phyloP scores from a whole-genome alignment of 2,113 vertebrate species.

The Takifugu bimaculatus region DNA sequence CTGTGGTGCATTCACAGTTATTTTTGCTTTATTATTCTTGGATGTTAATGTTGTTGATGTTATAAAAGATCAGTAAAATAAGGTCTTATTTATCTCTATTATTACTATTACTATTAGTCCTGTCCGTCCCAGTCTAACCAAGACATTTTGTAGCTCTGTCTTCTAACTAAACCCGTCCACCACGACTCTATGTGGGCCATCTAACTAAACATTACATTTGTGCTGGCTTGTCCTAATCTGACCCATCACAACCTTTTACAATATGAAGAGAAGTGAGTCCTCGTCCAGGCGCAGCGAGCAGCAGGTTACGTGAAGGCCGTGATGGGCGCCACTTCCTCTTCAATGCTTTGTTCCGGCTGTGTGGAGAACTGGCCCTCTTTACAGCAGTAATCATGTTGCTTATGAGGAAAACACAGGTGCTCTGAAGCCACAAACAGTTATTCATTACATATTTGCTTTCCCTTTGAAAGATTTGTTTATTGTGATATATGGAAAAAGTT shows the following conservation, averaged over 20 bases:
- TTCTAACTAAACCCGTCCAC: neutral
- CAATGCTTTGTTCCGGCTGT: neutral
- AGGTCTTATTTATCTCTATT: too few species aligned
- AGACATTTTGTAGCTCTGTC: neutral
- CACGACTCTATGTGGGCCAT: neutral
- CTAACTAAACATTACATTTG: neutral
- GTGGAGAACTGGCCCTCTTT: neutral
- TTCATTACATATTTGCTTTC: neutral
- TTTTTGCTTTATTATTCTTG: too few species aligned
- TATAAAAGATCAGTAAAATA: too few species aligned
- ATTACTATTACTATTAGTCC: too few species aligned
- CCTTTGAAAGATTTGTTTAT: neutral
- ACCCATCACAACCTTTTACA: too few species aligned
- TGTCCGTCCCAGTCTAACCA: slow-evolving; percentile 4
- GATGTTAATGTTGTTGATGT: too few species aligned
- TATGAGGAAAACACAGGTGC: neutral
- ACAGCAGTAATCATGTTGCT: neutral
- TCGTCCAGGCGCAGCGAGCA: too few species aligned
- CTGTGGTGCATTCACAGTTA: too few species aligned
- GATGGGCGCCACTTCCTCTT: slow-evolving; percentile 2
- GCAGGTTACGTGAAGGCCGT: too few species aligned
- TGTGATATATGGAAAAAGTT: neutral
- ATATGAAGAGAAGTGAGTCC: too few species aligned
- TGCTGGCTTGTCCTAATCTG: slow-evolving; percentile 3
- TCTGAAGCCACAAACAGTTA: neutral